These are phyloP conservation scores for Phrixothrix hirtus DNA, from an alignment of 2,888 invertebrate genomes.

Conservation along the genomic window DNA sequence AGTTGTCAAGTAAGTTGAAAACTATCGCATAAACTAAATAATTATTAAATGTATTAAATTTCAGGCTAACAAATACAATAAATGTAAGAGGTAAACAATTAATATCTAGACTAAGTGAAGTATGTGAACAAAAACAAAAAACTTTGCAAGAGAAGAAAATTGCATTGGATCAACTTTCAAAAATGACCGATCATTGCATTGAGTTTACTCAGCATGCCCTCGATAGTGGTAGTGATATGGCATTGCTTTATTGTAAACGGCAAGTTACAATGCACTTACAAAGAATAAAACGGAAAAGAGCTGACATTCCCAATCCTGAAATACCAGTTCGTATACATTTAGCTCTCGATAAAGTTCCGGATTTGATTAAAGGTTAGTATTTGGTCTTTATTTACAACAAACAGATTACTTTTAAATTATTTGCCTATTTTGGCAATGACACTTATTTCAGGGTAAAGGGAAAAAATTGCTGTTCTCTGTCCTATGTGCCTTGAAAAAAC, in stretches of 20 bases:
- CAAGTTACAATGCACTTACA: slow-evolving; percentile 74
- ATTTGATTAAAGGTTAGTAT: slow-evolving; percentile 72
- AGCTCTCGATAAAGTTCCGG: slow-evolving; percentile 78
- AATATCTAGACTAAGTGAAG: slow-evolving; percentile 78
- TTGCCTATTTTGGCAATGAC: too few relatives aligned
- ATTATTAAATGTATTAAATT: too few relatives aligned
- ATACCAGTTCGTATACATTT: slow-evolving; percentile 83
- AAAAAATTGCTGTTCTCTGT: too few relatives aligned
- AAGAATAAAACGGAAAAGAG: slow-evolving; percentile 79
- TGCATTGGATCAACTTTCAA: slow-evolving; percentile 78
- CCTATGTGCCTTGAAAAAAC: too few relatives aligned
- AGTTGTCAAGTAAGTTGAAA: slow-evolving; percentile 73
- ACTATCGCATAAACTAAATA: not conserved
- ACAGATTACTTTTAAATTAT: too few relatives aligned
- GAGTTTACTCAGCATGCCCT: slow-evolving; percentile 80
- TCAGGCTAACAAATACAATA: slow-evolving; percentile 77
- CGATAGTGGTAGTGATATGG: slow-evolving; percentile 80
- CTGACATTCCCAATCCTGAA: slow-evolving; percentile 88
- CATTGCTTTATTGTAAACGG: slow-evolving; percentile 81
- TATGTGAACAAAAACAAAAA: slow-evolving; percentile 75
- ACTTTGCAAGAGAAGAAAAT: slow-evolving; percentile 83
- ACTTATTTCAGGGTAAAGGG: too few relatives aligned
- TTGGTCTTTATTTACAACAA: not conserved
- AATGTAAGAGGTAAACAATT: slow-evolving; percentile 82
- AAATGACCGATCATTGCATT: slow-evolving; percentile 87